A percentile compares a stretch with the other conserved stretches of the same genome.
Evolutionary conservation across 1,140 invertebrate genomes (phyloP).

Genomic region (Thalassaphorura encarpata): DNA sequence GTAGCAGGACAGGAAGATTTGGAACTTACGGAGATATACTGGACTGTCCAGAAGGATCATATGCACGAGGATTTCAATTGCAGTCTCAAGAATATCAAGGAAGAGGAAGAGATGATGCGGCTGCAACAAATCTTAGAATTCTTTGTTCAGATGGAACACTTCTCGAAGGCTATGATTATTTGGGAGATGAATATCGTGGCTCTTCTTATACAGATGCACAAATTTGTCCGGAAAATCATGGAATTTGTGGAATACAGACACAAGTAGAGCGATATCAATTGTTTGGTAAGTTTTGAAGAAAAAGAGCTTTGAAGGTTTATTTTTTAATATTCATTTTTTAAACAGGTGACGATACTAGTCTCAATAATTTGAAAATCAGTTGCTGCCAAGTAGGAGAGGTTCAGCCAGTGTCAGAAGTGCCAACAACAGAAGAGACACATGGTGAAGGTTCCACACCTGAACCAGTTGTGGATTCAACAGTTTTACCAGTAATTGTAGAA

Average conservation of each 20-base stretch:
- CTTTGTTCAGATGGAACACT: slow-evolving; percentile 19
- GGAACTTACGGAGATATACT: neutral
- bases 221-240: slow-evolving; percentile 7
- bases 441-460: no score
- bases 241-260: slow-evolving; percentile 24
- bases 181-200: slow-evolving; percentile 1
- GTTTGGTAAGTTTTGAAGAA: neutral
- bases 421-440: neutral
- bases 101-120: slow-evolving; percentile 18
- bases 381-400: slow-evolving; percentile 6
- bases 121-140: slow-evolving; percentile 20
- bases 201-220: slow-evolving; percentile 7
- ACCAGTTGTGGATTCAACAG: no score
- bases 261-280: slow-evolving; percentile 15
- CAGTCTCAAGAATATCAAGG: slow-evolving; percentile 21
- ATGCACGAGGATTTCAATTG: slow-evolving; percentile 21
- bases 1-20: slow-evolving; percentile 9
- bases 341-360: slow-evolving; percentile 15
- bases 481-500: no score
- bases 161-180: slow-evolving; percentile 15
- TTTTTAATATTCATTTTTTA: slow-evolving; percentile 2
- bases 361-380: slow-evolving; percentile 19
- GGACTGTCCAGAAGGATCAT: neutral
- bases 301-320: neutral
- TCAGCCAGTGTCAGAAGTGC: neutral